Evolutionary conservation across 2,888 invertebrate species (phyloP).

Genomic region (Folsomia manolachei): DNA sequence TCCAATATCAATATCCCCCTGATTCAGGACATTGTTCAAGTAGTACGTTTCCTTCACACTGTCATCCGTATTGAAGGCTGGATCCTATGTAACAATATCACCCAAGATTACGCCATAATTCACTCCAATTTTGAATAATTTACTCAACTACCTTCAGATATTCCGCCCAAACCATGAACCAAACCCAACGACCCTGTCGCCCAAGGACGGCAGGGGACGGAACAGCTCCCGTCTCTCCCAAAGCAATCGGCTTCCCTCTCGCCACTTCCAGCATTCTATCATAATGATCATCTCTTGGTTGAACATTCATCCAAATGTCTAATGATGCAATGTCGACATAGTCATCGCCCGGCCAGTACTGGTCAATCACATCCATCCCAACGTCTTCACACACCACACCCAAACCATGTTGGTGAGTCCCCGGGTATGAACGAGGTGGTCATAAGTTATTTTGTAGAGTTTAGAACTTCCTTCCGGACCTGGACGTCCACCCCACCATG

Average conservation of each 20-base stretch:
- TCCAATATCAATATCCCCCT: slow-evolving; percentile 32
- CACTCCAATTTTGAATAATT: no score
- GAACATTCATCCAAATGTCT: slow-evolving; percentile 36
- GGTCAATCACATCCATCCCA: slow-evolving; percentile 31
- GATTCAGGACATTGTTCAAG: slow-evolving; percentile 23
- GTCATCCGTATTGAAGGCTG: slow-evolving; percentile 33
- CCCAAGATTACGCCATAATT: no score
- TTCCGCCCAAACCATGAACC: slow-evolving; percentile 46
- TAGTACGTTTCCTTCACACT: slow-evolving; percentile 36
- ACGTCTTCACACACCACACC: slow-evolving; percentile 43
- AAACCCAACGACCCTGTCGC: slow-evolving; percentile 35
- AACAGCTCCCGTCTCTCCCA: slow-evolving; percentile 38
- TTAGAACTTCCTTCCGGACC: slow-evolving; percentile 34
- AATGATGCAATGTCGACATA: slow-evolving; percentile 39
- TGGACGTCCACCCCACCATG: slow-evolving; percentile 45
- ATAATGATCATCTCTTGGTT: slow-evolving; percentile 33
- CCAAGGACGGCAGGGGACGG: slow-evolving; percentile 34
- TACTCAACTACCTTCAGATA: no score
- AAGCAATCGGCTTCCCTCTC: slow-evolving; percentile 41
- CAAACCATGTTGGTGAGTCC: slow-evolving; percentile 36
- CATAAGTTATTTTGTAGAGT: slow-evolving; percentile 41
- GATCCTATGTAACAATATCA: no score
- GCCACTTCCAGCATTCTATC: slow-evolving; percentile 33
- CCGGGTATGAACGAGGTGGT: slow-evolving; percentile 30
- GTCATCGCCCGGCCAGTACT: slow-evolving; percentile 37